phyloP scores from a whole-genome alignment of 2,113 vertebrate genomes.

The Spea multiplicata region DNA sequence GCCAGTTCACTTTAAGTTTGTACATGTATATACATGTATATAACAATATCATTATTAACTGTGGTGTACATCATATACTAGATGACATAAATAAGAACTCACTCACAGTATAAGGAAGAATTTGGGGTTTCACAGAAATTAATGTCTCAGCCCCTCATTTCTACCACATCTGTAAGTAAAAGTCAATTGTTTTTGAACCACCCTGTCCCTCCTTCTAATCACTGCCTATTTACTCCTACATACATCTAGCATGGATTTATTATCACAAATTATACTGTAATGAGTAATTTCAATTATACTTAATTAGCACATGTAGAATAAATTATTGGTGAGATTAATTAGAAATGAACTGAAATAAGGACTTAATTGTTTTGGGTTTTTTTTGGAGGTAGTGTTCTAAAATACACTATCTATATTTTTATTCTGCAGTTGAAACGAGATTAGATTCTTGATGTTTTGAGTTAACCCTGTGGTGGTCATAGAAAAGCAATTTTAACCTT shows the following conservation, averaged over 20 bases:
- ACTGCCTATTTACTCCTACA: constrained; percentile 20
- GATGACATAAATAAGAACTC: not conserved
- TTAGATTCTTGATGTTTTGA: no score
- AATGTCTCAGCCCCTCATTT: constrained; percentile 1
- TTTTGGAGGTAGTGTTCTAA: no score
- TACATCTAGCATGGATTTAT: constrained; percentile 19
- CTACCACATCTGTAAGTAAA: not conserved
- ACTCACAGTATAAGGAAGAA: not conserved
- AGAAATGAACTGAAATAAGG: constrained; percentile 17
- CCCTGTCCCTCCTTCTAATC: constrained; percentile 13
- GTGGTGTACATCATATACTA: not conserved
- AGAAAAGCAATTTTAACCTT: no score
- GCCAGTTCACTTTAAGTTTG: no score
- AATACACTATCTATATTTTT: no score
- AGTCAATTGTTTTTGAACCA: not conserved
- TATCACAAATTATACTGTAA: constrained; percentile 34
- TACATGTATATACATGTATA: no score
- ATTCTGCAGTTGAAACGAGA: no score
- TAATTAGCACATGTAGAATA: constrained; percentile 34
- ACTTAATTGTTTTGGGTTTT: constrained; percentile 1
- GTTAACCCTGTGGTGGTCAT: no score
- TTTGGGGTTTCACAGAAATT: not conserved
- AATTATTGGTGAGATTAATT: constrained; percentile 35
- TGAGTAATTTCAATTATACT: constrained; percentile 30
- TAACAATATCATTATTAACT: no score